phyloP scores from a whole-genome alignment of 1,140 invertebrate species.

The Whitmania pigra region DNA sequence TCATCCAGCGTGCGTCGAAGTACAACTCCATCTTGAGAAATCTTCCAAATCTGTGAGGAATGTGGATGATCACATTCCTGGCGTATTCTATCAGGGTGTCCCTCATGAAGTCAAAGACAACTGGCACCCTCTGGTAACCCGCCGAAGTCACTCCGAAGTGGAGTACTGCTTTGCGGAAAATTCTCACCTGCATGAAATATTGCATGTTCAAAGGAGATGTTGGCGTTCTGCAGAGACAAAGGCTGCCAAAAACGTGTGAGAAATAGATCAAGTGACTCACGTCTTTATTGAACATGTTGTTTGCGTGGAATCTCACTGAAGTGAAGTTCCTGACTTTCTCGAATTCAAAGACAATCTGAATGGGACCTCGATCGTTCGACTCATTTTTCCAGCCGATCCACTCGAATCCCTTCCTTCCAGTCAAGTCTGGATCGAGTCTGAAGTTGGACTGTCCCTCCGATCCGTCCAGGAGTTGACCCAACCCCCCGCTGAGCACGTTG shows the following conservation, averaged over 20 bases:
- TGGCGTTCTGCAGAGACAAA: background rate
- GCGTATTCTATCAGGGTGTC: conserved; percentile 69
- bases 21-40: conserved; percentile 66
- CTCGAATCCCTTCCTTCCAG: conserved; percentile 53
- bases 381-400: conserved; percentile 71
- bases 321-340: conserved; percentile 73
- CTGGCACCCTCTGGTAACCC: conserved; percentile 56
- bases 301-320: conserved; percentile 65
- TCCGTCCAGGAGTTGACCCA: conserved; percentile 79
- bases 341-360: conserved; percentile 61
- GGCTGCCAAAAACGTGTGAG: background rate
- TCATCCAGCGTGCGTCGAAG: conserved; percentile 73
- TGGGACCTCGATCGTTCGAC: conserved; percentile 28
- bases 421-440: conserved; percentile 54
- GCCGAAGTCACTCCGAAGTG: conserved; percentile 56
- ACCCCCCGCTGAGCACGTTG: conserved; percentile 53
- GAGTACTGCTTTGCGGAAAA: conserved; percentile 51
- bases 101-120: conserved; percentile 58
- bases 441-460: conserved; percentile 61
- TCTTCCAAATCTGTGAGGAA: conserved; percentile 66
- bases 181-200: conserved; percentile 37
- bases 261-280: conserved; percentile 35
- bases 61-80: conserved; percentile 66
- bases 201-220: background rate
- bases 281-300: conserved; percentile 56